Evolutionary conservation across 1,140 invertebrate species (phyloP), one percentile per base, ranked within the genome.

Genomic region (Drosophila watanabei): DNA sequence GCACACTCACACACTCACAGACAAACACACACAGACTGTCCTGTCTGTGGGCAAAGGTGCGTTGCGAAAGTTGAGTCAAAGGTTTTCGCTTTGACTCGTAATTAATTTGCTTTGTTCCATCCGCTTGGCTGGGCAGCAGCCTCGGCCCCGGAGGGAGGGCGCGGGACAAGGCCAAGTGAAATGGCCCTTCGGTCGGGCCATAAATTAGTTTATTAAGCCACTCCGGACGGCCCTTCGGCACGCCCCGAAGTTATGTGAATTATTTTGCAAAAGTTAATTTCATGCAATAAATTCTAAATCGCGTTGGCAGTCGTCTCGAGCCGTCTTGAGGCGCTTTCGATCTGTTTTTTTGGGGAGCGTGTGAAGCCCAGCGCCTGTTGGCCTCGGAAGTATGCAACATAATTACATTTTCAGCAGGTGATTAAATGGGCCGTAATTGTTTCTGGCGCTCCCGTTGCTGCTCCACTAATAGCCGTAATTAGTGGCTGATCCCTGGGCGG

Each of bases 401-500:
- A 92, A 92, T 91, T 92, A 92, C 85, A 91, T 79, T 90, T 92
- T 92, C 89, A 84, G 78, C 91, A 92, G 91, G 91, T 92, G 91
- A 92, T 92, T 92, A 92, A 92, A 92, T 92, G 83, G 88, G 54
- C 69, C 77, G 78, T 92, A 92, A 92, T 92, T 92, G 91, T 89
- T 91, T 91, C 84, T 80, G 82, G 73, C 77, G 57, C 77, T 66
- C 57, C 49, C 75, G 61, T 62, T 75, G 60, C 52, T 71, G 66
- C 68, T 64, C 52, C 68, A 72, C 86, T 90, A 90, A 90, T 90
- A 81, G 79, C 69, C 79, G 79, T 77, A 90, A 90, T 90, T 90
- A 90, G 86, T 90, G 58, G 79, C 64, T 61, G 79, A 80, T 80
- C 68, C 62, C 37, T 37, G 43, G 49, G 7, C 46, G 46, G 32